A percentile compares a stretch with the other conserved stretches of the same genome.
phyloP scores from a whole-genome alignment of 2,888 invertebrate genomes.

The Nemurella pictetii region DNA sequence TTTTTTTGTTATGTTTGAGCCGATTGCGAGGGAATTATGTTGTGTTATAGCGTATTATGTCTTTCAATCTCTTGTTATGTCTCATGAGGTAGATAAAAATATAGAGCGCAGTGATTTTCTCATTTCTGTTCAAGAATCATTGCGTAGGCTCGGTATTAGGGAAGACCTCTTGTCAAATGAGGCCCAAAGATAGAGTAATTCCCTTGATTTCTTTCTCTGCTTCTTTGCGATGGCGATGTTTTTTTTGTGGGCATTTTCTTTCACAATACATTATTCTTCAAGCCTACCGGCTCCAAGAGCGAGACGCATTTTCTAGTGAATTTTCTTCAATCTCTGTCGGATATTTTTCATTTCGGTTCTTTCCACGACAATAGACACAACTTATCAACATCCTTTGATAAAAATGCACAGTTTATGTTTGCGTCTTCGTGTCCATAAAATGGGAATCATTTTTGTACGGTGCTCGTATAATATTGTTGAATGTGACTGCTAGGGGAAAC shows the following conservation, averaged over 20 bases:
- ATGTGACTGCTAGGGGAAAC: neutral
- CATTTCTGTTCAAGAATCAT: no score
- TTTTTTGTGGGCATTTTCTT: neutral
- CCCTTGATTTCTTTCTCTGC: neutral
- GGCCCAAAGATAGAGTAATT: neutral
- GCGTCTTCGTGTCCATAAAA: neutral
- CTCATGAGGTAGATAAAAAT: no score
- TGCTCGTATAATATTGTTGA: neutral
- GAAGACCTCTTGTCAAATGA: neutral
- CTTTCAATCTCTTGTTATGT: neutral
- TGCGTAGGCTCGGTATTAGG: neutral
- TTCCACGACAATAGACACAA: constrained; percentile 9
- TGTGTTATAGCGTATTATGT: neutral
- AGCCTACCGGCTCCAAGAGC: neutral
- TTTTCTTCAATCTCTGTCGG: neutral
- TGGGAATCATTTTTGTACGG: neutral
- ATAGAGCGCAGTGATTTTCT: no score
- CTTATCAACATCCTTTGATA: neutral
- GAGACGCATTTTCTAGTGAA: neutral
- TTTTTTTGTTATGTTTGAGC: neutral
- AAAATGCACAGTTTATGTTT: neutral
- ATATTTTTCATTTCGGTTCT: neutral
- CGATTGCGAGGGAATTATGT: neutral
- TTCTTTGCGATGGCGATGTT: neutral
- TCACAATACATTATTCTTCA: neutral